A percentile compares a stretch with the other conserved stretches of the same genome.
Conservation (phyloP, 2,113 vertebrate species). For the Pyrgilauda ruficollis region DNA sequence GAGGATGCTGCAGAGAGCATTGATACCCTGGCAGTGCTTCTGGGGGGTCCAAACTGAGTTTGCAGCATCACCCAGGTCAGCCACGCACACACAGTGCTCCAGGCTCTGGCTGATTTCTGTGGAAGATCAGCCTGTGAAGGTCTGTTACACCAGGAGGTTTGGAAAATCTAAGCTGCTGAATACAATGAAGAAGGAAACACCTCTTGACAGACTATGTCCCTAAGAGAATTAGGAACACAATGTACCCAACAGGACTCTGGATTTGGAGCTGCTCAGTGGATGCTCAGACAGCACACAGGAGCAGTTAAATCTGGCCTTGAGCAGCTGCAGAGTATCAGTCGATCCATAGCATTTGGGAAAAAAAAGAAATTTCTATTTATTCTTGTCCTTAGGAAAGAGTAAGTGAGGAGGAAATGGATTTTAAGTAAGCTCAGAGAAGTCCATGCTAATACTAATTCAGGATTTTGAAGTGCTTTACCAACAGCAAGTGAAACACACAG, state of each 20-base stretch:
- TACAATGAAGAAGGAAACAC: background rate
- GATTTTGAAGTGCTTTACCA: background rate
- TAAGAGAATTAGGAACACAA: background rate
- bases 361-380: background rate
- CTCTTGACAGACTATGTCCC: background rate
- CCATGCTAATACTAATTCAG: background rate
- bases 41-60: too few species aligned
- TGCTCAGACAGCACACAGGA: background rate
- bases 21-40: background rate
- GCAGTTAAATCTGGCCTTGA: background rate
- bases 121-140: background rate
- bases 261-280: background rate
- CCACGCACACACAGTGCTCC: background rate
- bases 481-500: background rate
- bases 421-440: background rate
- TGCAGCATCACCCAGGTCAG: background rate
- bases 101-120: fast-evolving
- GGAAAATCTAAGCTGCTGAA: background rate
- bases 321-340: background rate
- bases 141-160: background rate
- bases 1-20: fast-evolving
- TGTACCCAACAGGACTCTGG: background rate
- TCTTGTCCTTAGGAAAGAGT: background rate
- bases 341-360: background rate
- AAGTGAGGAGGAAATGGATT: background rate